phyloP scores from a whole-genome alignment of 2,888 invertebrate genomes.

The Ormyrus nitidulus region DNA sequence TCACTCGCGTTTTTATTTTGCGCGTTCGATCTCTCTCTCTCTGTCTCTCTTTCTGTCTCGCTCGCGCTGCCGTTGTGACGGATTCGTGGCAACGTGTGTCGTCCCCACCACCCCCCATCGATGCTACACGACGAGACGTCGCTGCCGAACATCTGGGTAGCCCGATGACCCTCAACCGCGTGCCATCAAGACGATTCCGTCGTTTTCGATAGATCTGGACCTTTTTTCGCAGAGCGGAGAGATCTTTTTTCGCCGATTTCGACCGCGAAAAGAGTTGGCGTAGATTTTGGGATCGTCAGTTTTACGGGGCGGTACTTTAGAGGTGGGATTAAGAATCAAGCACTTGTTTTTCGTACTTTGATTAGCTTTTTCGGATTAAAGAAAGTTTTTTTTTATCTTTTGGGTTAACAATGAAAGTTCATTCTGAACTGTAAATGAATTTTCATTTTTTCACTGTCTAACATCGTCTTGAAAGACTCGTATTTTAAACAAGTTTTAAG shows the following conservation, averaged over 20 bases:
- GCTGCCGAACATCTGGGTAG: conserved; percentile 46
- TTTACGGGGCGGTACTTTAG: no score
- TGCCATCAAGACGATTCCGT: conserved; percentile 48
- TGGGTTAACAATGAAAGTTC: no score
- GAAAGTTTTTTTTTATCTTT: no score
- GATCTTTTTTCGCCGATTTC: not conserved
- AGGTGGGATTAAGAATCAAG: no score
- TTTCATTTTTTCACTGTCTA: no score
- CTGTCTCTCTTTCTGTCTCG: conserved; percentile 23
- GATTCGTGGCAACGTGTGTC: conserved; percentile 37
- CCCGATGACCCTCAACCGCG: conserved; percentile 54
- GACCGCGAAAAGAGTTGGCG: no score
- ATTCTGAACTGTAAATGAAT: no score
- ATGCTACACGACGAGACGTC: not conserved
- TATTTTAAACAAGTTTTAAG: no score
- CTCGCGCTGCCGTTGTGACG: conserved; percentile 32
- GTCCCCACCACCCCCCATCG: not conserved
- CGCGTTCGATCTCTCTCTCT: conserved; percentile 27
- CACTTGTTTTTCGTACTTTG: no score
- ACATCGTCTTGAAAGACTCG: no score
- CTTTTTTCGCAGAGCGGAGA: not conserved
- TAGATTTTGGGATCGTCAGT: no score
- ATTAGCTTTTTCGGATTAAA: no score
- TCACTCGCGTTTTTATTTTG: conserved; percentile 47
- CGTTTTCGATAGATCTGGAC: not conserved